Base-by-base conservation (phyloP, 2,888 invertebrate genomes). In the Ernsta delagoae region DNA sequence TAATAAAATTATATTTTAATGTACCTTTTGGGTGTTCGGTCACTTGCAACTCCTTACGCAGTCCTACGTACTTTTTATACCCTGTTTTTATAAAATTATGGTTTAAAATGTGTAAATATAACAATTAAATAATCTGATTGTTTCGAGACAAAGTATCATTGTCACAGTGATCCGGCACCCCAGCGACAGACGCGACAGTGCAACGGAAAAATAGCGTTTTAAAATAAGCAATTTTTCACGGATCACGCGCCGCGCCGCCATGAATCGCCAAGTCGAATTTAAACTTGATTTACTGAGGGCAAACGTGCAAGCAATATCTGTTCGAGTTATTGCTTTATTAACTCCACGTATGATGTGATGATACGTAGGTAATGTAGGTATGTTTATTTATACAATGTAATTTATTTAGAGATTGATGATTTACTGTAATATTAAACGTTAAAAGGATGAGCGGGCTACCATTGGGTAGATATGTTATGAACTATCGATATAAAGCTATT, bases 191-290 rank as follows among this genome's bases (percentile, higher is more conserved):
- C 77, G 16, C 50, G 50, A 24, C 50, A 50, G 16, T 50, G 50
- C 16, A 73, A 78, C 75, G 81, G 77, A 86, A 86, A 87, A 86
- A 86, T 82, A 73, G 77, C 83, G 79, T 84, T 89, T 87, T 85
- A 86, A 87, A 90, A 90, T 86, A 83, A 85, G 86, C 87, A 84
- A 89, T 90, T 89, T 90, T 88, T 89, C 86, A 89, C 81, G 83
- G 83, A 89, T 89, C 88, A 85, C 85, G 82, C 83, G 80, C 75
- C 74, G 73, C 74, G 70, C 72, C 75, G 77, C 74, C 78, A 83
- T 81, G 80, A 77, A 80, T 79, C 79, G 79, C 77, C 71, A 74
- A 76, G 75, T 79, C 74, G 78, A 79, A 81, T 84, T 84, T 81
- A 82, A 84, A 79, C 80, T 85, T 91, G 90, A 91, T 91, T 91